Conservation (phyloP, 2,888 invertebrate species). For the Blera fallax region DNA sequence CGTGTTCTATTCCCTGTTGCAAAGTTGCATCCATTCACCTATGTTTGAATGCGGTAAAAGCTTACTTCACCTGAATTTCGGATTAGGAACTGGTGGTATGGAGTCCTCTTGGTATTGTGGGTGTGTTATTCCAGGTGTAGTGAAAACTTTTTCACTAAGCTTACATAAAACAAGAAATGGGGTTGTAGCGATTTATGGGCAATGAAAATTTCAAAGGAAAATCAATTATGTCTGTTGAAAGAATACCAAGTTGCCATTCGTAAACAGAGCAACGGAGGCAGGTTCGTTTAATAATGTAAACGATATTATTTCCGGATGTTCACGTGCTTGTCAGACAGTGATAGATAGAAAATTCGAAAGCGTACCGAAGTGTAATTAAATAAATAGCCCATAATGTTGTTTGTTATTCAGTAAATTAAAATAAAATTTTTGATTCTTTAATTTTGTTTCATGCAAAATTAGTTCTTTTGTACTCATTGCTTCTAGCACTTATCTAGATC, state of each 20-base stretch:
- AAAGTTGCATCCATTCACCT: slow-evolving; percentile 65
- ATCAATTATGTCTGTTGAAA: slow-evolving; percentile 62
- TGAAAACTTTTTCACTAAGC: slow-evolving; percentile 2
- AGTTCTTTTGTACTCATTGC: too few species aligned
- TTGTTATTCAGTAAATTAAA: too few species aligned
- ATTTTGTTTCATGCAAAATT: too few species aligned
- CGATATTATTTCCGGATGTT: slow-evolving; percentile 57
- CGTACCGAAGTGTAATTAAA: slow-evolving; percentile 48
- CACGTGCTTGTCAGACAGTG: slow-evolving; percentile 38
- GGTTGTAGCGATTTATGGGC: slow-evolving; percentile 60
- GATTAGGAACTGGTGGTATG: slow-evolving; percentile 48
- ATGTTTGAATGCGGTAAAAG: slow-evolving; percentile 71
- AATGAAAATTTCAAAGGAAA: slow-evolving; percentile 68
- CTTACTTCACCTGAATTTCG: slow-evolving; percentile 68
- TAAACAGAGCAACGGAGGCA: slow-evolving; percentile 28
- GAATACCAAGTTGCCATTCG: slow-evolving; percentile 51
- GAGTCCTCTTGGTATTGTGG: neutral
- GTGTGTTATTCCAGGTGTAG: slow-evolving; percentile 43
- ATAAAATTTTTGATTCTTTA: too few species aligned
- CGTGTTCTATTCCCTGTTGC: slow-evolving; percentile 52
- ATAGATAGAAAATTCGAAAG: slow-evolving; percentile 18
- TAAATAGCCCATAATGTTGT: too few species aligned
- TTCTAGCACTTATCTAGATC: too few species aligned
- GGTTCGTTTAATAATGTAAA: slow-evolving; percentile 58
- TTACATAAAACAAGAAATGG: slow-evolving; percentile 56